A percentile compares a stretch with the other conserved stretches of the same genome.
Conservation (phyloP, 2,888 invertebrate species). For the Caenorhabditis sp. region DNA sequence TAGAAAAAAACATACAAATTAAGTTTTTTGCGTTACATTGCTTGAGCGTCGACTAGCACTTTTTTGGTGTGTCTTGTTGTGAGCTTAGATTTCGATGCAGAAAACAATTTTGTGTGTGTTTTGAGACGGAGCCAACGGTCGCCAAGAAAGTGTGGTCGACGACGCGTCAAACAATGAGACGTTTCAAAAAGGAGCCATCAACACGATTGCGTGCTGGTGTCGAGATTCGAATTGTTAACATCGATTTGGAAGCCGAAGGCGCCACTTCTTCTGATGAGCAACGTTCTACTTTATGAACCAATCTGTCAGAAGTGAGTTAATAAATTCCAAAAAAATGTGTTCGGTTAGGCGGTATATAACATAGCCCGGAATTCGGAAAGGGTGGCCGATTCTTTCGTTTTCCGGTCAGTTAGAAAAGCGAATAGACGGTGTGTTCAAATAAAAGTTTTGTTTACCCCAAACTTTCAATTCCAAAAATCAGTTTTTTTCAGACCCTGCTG, state of each 20-base stretch:
- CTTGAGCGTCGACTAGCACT: conserved; percentile 5
- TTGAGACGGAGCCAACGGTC: conserved; percentile 65
- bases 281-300: conserved; percentile 22
- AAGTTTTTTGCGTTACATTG: not conserved
- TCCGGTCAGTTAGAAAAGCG: too few species aligned
- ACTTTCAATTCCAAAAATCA: too few species aligned
- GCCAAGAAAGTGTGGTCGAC: conserved; percentile 68
- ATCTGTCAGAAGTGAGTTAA: not conserved
- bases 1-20: not conserved
- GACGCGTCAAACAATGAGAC: conserved; percentile 63
- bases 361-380: too few species aligned
- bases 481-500: too few species aligned
- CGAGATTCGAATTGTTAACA: conserved; percentile 52
- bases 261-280: conserved; percentile 34
- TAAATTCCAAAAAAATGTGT: not conserved
- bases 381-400: too few species aligned
- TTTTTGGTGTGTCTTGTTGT: conserved; percentile 11
- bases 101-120: not conserved
- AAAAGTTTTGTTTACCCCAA: too few species aligned
- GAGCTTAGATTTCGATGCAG: not conserved
- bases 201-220: conserved; percentile 38
- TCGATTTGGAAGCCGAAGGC: conserved; percentile 52
- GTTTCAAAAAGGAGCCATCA: conserved; percentile 56
- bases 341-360: too few species aligned
- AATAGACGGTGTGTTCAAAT: too few species aligned